These are phyloP conservation scores for Prunella strophiata DNA, from an alignment of 2,797 vertebrate species.

Conservation along the genomic window DNA sequence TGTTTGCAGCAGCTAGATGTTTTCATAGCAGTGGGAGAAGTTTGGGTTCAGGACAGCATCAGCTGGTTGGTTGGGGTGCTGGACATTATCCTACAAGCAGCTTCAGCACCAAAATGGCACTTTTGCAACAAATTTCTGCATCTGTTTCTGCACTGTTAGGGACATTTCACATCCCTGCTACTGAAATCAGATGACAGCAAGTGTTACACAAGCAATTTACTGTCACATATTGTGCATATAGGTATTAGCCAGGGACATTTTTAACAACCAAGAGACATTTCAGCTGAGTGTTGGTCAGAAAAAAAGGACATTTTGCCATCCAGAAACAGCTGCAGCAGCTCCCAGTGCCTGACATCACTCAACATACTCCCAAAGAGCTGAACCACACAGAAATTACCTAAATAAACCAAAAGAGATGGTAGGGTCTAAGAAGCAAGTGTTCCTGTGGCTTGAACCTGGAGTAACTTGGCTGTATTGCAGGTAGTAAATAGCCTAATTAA, in stretches of 20 bases:
- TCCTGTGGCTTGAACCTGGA: background rate
- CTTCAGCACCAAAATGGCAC: background rate
- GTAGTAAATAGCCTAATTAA: background rate
- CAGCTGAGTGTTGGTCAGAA: background rate
- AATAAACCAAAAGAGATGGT: background rate
- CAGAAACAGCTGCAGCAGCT: background rate
- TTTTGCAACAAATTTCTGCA: background rate
- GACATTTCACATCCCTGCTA: background rate
- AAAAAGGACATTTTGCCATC: background rate
- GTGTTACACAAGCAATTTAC: background rate
- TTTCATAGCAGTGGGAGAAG: background rate
- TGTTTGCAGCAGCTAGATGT: background rate
- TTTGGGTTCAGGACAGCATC: background rate
- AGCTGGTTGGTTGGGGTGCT: background rate
- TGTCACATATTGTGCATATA: background rate
- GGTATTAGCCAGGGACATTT: background rate
- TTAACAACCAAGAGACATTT: background rate
- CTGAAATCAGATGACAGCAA: background rate
- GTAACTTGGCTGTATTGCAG: background rate
- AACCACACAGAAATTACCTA: background rate
- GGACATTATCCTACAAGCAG: background rate
- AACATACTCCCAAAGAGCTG: background rate
- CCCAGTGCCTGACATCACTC: background rate
- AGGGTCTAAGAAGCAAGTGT: background rate
- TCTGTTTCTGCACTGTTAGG: background rate